phyloP scores from a whole-genome alignment of 2,888 invertebrate genomes.

The Acronicta alni region DNA sequence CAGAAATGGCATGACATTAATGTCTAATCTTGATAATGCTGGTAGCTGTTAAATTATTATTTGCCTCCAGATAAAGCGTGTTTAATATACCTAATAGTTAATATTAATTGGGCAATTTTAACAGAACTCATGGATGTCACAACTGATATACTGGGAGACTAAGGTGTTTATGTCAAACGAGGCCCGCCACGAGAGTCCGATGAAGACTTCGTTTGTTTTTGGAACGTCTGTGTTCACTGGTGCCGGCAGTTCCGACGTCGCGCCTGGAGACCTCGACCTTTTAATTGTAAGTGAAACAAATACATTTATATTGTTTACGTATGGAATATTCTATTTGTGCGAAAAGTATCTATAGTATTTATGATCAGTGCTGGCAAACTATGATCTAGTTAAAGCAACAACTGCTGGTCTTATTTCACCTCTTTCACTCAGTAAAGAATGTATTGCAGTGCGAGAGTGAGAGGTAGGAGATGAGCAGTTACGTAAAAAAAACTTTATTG shows the following conservation, averaged over 20 bases:
- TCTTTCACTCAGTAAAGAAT: too few species aligned
- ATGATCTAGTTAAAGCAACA: too few species aligned
- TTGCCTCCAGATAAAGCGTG: neutral
- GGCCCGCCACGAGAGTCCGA: slow-evolving; percentile 77
- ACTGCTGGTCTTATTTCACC: too few species aligned
- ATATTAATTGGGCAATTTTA: neutral
- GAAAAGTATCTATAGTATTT: too few species aligned
- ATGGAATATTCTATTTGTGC: too few species aligned
- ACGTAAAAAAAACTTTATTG: too few species aligned
- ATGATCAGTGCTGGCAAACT: too few species aligned
- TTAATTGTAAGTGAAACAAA: slow-evolving; percentile 74
- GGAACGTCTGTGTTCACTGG: slow-evolving; percentile 80
- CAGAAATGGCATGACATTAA: too few species aligned
- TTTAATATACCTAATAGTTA: neutral
- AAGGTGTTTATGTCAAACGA: slow-evolving; percentile 76
- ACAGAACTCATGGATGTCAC: slow-evolving; percentile 80
- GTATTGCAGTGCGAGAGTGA: too few species aligned
- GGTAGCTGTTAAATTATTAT: neutral
- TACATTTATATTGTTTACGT: too few species aligned
- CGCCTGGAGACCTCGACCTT: slow-evolving; percentile 73
- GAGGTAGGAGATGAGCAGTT: too few species aligned
- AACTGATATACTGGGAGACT: slow-evolving; percentile 82
- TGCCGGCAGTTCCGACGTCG: slow-evolving; percentile 70
- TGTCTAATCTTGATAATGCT: too few species aligned
- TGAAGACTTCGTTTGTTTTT: slow-evolving; percentile 71